phyloP scores from a whole-genome alignment of 1,140 invertebrate genomes.

The Heliconius eleuchia region DNA sequence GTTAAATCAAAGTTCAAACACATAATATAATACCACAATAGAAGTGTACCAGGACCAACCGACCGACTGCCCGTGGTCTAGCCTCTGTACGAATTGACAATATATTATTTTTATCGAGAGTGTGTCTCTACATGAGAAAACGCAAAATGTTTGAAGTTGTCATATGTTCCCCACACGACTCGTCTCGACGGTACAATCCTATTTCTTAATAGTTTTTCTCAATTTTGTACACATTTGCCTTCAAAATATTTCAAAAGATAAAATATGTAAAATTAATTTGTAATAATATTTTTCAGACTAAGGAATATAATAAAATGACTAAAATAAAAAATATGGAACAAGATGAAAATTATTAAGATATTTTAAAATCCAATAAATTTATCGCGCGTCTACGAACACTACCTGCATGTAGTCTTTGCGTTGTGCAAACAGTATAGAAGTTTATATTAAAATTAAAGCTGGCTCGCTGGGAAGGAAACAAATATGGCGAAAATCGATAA shows the following conservation, averaged over 20 bases:
- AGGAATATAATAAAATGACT: neutral
- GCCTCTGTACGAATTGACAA: neutral
- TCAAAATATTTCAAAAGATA: no score
- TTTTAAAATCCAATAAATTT: neutral
- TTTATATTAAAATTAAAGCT: neutral
- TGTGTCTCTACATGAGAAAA: neutral
- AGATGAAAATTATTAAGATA: neutral
- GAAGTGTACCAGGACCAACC: no score
- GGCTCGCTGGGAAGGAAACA: neutral
- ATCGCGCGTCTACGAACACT: neutral
- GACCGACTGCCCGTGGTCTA: no score
- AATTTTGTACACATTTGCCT: no score
- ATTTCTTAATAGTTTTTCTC: no score
- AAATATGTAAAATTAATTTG: no score
- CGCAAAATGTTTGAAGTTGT: neutral
- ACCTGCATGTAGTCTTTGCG: neutral
- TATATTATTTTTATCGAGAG: neutral
- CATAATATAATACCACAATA: no score
- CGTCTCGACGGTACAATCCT: no score
- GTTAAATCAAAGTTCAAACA: no score
- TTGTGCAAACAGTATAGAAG: neutral
- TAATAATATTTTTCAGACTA: no score
- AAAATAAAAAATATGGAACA: neutral
- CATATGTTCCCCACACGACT: no score
- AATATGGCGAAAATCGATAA: neutral